Conservation (phyloP, 2,797 vertebrate genomes). For the Pelobates cultripes region DNA sequence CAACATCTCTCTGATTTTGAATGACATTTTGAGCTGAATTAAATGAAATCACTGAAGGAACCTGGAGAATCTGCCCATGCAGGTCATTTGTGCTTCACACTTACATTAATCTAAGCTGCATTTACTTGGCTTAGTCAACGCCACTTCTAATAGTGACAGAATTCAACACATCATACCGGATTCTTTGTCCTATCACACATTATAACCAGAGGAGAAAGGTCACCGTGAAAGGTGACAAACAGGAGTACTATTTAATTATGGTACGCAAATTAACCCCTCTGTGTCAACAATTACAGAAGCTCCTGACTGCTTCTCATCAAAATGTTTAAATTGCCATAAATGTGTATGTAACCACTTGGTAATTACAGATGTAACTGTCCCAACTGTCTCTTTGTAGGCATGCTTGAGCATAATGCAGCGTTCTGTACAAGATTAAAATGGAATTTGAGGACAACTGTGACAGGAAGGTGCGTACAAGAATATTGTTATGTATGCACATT, state of each 20-base stretch:
- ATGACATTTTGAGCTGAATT: too few relatives aligned
- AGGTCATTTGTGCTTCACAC: too few relatives aligned
- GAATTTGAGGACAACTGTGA: background rate
- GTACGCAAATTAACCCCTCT: slow-evolving; percentile 1
- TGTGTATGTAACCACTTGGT: background rate
- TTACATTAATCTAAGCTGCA: background rate
- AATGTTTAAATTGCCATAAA: background rate
- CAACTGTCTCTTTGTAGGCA: background rate
- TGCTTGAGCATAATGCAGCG: background rate
- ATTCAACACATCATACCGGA: background rate
- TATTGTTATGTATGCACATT: background rate
- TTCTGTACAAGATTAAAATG: background rate
- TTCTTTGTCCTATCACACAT: background rate
- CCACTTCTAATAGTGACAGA: background rate
- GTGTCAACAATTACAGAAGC: background rate
- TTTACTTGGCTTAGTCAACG: background rate
- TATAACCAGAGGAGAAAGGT: background rate
- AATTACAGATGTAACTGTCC: slow-evolving; percentile 11
- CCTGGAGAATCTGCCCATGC: too few relatives aligned
- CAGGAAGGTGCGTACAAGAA: background rate
- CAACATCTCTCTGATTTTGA: too few relatives aligned
- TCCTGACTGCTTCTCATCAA: background rate
- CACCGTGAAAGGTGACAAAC: slow-evolving; percentile 9
- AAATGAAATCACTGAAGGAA: too few relatives aligned
- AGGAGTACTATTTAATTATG: background rate